Base-by-base conservation (phyloP, 2,113 vertebrate species). In the Thunnus thynnus region DNA sequence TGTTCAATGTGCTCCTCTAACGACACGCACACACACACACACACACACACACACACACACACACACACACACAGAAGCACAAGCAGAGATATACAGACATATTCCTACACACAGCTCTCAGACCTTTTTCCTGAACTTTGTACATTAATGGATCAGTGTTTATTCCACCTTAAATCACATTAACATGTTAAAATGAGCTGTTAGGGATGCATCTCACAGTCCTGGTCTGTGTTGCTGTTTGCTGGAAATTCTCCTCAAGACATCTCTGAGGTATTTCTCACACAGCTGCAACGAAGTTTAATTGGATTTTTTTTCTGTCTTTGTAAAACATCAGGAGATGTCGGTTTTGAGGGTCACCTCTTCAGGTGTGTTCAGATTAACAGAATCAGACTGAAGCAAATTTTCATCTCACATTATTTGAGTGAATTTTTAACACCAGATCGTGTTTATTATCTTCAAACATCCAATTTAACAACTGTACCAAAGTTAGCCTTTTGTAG, bases 1-100 rank as follows among this genome's bases (percentile, higher is more conserved):
- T 73, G 67, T 83, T 77, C 71, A 76, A 55, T 84, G 78, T 67
- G 27, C 25, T 82, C 20, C 50, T 72, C 36, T 55, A 69, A 84
- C 76, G 70, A 46, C 50, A 81, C 54, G 47, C 41, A 81, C 12
- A 64, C 51, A 32, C 32, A 62, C 10, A n/a, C 36, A 30, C 36
- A 46, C 27, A 73, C 7, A 72, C 30, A 76, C 36, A 56, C 22
- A 18, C 32, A 64, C 62, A 57, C 54, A 50, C 27, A 50, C 17
- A 50, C 27, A 50, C 17, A 50, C n/a, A 66, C 51, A 57, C 54
- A 50, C 27, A 50, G 1, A 60, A 30, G 9, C 44, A 52, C 67
- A 27, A 13, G 13, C 10, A 47, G 17, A 13, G 14, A 62, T 55
- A 22, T 27, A 61, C 18, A 44, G 5, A 47, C 7, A 56, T 9